Percentiles rank a stretch among this genome's conserved stretches.
Conservation (phyloP, 2,888 invertebrate species). For the Acronicta psi region DNA sequence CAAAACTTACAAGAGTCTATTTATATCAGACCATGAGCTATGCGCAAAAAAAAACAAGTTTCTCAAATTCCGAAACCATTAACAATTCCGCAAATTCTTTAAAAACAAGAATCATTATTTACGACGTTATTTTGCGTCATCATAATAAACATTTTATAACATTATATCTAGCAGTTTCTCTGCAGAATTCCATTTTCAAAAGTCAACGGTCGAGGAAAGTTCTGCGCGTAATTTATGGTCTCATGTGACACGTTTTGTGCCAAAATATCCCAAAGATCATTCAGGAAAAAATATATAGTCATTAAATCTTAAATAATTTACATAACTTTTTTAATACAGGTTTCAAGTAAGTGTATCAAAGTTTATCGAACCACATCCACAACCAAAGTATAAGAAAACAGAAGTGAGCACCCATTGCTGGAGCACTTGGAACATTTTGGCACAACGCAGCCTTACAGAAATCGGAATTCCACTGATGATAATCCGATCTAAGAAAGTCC, state of each 20-base stretch:
- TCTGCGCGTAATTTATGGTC: not conserved
- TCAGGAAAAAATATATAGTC: too few species aligned
- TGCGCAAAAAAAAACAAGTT: conserved; percentile 10
- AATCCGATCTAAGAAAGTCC: conserved; percentile 26
- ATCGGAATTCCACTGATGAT: conserved; percentile 10
- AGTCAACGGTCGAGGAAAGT: not conserved
- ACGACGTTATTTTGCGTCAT: not conserved
- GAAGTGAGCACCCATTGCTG: too few species aligned
- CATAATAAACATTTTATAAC: not conserved
- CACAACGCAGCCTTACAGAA: conserved; percentile 18
- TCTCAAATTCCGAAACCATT: not conserved
- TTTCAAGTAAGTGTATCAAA: too few species aligned
- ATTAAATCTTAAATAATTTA: not conserved
- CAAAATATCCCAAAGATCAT: not conserved
- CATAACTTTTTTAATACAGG: not conserved
- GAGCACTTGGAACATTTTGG: not conserved
- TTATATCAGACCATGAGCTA: conserved; percentile 10
- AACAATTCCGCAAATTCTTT: conserved; percentile 6
- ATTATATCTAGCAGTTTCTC: conserved; percentile 9
- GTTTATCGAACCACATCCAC: too few species aligned
- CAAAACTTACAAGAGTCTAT: conserved; percentile 2
- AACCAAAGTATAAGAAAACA: too few species aligned
- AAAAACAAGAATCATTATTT: conserved; percentile 7
- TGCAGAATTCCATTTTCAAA: conserved; percentile 13
- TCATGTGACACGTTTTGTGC: not conserved